These are phyloP conservation scores for Lucinisca nassula DNA, from an alignment of 2,888 invertebrate species.

Conservation along the genomic window DNA sequence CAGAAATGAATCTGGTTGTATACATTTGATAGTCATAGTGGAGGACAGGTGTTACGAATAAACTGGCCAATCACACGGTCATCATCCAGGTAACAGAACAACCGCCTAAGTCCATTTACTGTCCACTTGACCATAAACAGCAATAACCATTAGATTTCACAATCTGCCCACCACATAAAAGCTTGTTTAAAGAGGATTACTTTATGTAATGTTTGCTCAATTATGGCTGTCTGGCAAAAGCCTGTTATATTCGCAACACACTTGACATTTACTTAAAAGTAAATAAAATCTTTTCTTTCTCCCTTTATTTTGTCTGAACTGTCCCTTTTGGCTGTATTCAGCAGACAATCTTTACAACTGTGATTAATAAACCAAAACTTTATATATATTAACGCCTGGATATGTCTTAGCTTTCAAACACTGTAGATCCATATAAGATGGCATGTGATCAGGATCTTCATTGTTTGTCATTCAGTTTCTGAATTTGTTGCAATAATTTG, in stretches of 20 bases:
- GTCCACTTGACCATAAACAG: constrained; percentile 3
- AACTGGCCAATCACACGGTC: neutral
- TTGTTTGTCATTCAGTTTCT: too few relatives aligned
- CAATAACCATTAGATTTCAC: neutral
- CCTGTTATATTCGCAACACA: neutral
- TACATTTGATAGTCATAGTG: neutral
- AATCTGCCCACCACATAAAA: neutral
- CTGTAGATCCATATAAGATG: too few relatives aligned
- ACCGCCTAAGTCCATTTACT: neutral
- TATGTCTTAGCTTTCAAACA: too few relatives aligned
- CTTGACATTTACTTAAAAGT: neutral
- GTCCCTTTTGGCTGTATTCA: too few relatives aligned
- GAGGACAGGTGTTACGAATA: neutral
- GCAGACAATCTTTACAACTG: too few relatives aligned
- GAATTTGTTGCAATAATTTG: too few relatives aligned
- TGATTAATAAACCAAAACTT: too few relatives aligned
- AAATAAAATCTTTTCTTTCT: neutral
- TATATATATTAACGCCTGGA: too few relatives aligned
- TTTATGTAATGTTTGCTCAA: neutral
- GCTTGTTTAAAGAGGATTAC: neutral
- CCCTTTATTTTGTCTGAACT: too few relatives aligned
- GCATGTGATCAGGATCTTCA: too few relatives aligned
- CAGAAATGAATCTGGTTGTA: neutral
- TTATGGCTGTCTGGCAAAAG: neutral
- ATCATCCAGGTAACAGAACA: neutral